These are phyloP conservation scores for Caenorhabditis sulstoni DNA, from an alignment of 2,888 invertebrate genomes.

Conservation along the genomic window DNA sequence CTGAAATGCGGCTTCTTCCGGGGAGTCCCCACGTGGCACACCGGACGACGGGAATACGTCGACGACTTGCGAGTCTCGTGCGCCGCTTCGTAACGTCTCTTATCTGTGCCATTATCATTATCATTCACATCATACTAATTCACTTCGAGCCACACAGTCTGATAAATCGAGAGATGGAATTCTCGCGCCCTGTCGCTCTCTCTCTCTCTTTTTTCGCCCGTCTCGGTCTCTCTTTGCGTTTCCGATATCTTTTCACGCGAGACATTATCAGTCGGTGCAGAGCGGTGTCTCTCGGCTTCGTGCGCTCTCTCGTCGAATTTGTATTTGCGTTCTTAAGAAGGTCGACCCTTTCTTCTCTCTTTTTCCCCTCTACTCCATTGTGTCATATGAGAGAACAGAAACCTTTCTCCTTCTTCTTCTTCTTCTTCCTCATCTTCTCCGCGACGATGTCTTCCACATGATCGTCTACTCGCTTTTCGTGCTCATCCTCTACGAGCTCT, in stretches of 20 bases:
- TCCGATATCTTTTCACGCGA: conserved; percentile 20
- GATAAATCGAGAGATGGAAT: conserved; percentile 31
- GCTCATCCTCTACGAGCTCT: conserved; percentile 41
- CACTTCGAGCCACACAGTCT: conserved; percentile 41
- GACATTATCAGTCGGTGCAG: conserved; percentile 41
- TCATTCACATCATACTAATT: conserved; percentile 24
- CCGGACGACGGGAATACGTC: conserved; percentile 14
- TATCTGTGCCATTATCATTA: background rate
- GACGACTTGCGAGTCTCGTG: conserved; percentile 10
- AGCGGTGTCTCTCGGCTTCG: background rate
- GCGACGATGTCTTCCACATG: conserved; percentile 38
- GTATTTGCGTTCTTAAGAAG: conserved; percentile 55
- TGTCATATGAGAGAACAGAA: conserved; percentile 31
- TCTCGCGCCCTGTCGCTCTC: background rate
- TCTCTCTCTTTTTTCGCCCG: background rate
- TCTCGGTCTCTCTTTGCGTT: conserved; percentile 37
- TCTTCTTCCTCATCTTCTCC: conserved; percentile 1
- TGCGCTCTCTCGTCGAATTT: conserved; percentile 21
- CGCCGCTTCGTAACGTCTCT: background rate
- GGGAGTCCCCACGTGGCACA: conserved; percentile 8
- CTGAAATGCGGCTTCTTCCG: conserved; percentile 12
- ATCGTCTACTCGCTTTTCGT: conserved; percentile 36
- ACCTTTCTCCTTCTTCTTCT: conserved; percentile 12
- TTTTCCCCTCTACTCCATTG: background rate
- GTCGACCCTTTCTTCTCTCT: conserved; percentile 27